These are phyloP conservation scores for Stomorhina lunata DNA, from an alignment of 2,888 invertebrate species.

Conservation along the genomic window DNA sequence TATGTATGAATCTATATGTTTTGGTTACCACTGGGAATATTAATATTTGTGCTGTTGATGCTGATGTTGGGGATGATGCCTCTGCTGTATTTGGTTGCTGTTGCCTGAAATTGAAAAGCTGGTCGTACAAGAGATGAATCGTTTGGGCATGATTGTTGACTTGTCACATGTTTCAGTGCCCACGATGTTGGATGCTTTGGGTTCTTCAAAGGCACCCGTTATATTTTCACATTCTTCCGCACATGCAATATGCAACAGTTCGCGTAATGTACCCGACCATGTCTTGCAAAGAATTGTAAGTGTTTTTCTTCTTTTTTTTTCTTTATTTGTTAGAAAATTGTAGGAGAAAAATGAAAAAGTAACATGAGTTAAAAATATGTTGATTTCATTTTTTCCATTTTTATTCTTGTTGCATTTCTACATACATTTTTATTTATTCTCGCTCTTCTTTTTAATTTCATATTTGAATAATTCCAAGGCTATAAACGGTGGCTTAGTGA, in stretches of 20 bases:
- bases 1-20: too few species aligned
- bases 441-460: slow-evolving; percentile 39
- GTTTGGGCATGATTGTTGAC: slow-evolving; percentile 93
- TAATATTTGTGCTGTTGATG: slow-evolving; percentile 1
- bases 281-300: slow-evolving; percentile 85
- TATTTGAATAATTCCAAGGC: slow-evolving; percentile 78
- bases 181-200: slow-evolving; percentile 90
- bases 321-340: neutral
- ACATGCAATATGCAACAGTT: slow-evolving; percentile 89
- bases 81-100: slow-evolving; percentile 58
- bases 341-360: neutral
- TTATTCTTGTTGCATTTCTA: slow-evolving; percentile 18
- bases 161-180: slow-evolving; percentile 89
- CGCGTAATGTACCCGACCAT: slow-evolving; percentile 90
- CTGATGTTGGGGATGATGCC: too few species aligned
- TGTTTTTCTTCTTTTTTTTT: slow-evolving; percentile 61
- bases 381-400: slow-evolving; percentile 35
- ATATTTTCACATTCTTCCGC: slow-evolving; percentile 93
- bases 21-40: neutral
- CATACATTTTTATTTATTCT: slow-evolving; percentile 24
- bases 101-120: slow-evolving; percentile 81
- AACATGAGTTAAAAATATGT: slow-evolving; percentile 39
- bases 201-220: slow-evolving; percentile 89
- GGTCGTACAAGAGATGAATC: slow-evolving; percentile 92
- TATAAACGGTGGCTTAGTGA: slow-evolving; percentile 83